Base-by-base conservation (phyloP, 30 jellyfish, hydroid and myxozoan species). In the Mastigias papua region DNA sequence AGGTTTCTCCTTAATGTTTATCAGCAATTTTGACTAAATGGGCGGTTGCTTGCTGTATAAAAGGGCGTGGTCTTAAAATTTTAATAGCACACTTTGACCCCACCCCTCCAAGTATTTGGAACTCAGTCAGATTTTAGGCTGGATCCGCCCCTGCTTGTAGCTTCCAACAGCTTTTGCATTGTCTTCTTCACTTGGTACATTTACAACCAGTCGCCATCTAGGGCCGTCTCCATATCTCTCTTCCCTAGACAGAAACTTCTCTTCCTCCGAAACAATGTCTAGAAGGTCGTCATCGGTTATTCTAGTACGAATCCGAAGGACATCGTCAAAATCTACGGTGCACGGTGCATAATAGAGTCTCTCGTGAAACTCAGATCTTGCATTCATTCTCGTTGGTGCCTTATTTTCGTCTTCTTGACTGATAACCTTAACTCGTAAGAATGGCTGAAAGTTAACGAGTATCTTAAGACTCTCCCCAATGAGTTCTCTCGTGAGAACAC, bases 381-480 rank as follows among this genome's bases (percentile, higher is more conserved):
- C 67, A 25, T 50, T 72, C 31, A 28, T 82, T 51, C 58, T 42
- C 1, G 73, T 46, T 27, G 58, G 70, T 1, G 86, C 74, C 31
- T 65, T 34, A 8, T 48, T 68, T 46, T 48, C 32, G 25, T 75
- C 33, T 0, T 29, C 61, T 65, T 54, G 66, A 34, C 69, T 50
- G 26, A 48, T 76, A 28, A 82, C 91, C 29, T 66, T 82, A 73
- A 82, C 72, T 6, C 91, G 91, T 34, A 82, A 54, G 19, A 82
- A 69, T 48, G 91, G 91, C 85, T 82, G 91, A 28, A 82, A 80
- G n/a, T 80, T 66, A 17, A 80, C 50, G 23, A 80, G 70, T 0
- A 46, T 26, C 35, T 48, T 37, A 8, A 80, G 51, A 46, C 84
- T 67, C 54, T 69, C 91, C 15, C 9, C 65, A 20, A 82, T 34